Percentiles rank a stretch among this genome's conserved stretches.
These are phyloP conservation scores for Bryconaethiops microstoma DNA, from an alignment of 2,797 vertebrate genomes.

Conservation along the genomic window DNA sequence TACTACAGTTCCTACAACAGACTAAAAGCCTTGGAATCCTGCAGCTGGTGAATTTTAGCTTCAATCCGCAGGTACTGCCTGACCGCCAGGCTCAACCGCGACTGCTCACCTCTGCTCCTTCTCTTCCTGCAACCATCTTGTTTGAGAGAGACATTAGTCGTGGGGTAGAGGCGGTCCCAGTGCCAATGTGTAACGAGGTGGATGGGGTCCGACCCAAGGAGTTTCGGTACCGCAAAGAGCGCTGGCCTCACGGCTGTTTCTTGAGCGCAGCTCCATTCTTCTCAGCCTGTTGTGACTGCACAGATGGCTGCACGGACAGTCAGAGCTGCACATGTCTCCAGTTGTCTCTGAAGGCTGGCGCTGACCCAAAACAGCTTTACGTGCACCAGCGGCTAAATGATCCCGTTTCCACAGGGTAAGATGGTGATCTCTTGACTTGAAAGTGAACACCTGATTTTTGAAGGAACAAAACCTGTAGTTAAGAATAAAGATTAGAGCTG, in stretches of 20 bases:
- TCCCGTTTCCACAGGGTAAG: conserved; percentile 84
- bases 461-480: not conserved
- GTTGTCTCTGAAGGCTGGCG: conserved; percentile 70
- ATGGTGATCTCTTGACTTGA: not conserved
- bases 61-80: conserved; percentile 80
- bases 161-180: conserved; percentile 81
- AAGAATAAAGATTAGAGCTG: not conserved
- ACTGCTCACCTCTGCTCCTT: conserved; percentile 50
- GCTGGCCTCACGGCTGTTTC: conserved; percentile 88
- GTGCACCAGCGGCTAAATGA: conserved; percentile 79
- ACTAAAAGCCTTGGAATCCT: conserved; percentile 81
- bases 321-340: conserved; percentile 81
- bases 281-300: conserved; percentile 84
- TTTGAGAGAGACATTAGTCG: conserved; percentile 86
- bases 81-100: conserved; percentile 57
- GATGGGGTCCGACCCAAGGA: conserved; percentile 70
- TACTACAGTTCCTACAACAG: conserved; percentile 81
- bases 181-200: conserved; percentile 82
- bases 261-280: conserved; percentile 79
- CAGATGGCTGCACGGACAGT: conserved; percentile 82
- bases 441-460: not conserved
- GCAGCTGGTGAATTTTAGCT: conserved; percentile 89
- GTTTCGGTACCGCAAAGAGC: conserved; percentile 88
- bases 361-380: conserved; percentile 69
- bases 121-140: conserved; percentile 62